Evolutionary conservation across 1,140 invertebrate genomes (phyloP), one percentile per base, ranked within the genome.

Genomic region (Drosophila tani): DNA sequence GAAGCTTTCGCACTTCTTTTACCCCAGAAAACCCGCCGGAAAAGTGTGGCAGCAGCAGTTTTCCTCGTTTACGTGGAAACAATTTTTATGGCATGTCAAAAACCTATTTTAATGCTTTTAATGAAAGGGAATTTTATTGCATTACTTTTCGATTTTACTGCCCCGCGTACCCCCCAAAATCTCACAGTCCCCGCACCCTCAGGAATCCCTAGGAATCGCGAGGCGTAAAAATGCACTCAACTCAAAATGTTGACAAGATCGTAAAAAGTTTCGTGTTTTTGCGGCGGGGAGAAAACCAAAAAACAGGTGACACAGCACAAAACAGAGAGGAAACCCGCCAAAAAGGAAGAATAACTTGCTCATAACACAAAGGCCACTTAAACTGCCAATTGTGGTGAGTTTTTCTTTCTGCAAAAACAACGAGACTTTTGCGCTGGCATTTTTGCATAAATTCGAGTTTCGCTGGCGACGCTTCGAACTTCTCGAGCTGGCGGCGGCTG

Each of bases 51-150:
- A 50, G 62, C 84, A 83, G 83, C 83, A 87, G 77, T 80, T 87
- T 88, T 83, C 40, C 14, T 38, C 41, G 81, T 88, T 87, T 90
- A 87, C 85, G 85, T 88, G 85, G 57, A 88, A 88, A 88, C 81
- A 88, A 88, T 88, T 88, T 88, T 88, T 88, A 88, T 88, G 85
- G 85, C 85, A 90, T 90, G 85, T 90, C 85, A 90, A 90, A 90
- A 88, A 90, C 85, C 85, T 85, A 88, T 88, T 90, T 88, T 88
- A 88, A 88, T 88, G 85, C 85, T 88, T 90, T 88, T 88, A 88
- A 88, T 88, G 85, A 88, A 90, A 90, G 85, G 81, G 78, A 88
- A 90, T 88, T 88, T 88, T 88, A 88, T 90, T 88, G 81, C 85
- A 88, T 90, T 90, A 91, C 85, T 90, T 88, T 88, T 85, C 85